Conservation (phyloP, 2,888 invertebrate species). For the Arrhopalites spinosus region DNA sequence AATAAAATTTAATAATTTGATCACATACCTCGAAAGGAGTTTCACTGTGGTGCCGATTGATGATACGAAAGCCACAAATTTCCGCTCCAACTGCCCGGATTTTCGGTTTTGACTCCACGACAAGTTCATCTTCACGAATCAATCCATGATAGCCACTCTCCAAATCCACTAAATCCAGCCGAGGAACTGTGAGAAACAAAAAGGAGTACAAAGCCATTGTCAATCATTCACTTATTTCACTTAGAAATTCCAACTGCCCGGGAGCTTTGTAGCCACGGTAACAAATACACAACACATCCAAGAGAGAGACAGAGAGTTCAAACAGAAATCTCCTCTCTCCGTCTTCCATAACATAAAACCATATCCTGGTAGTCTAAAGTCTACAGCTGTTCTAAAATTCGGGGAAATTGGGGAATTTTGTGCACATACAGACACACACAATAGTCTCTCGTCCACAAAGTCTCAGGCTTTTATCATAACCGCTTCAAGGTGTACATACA, state of each 20-base stretch:
- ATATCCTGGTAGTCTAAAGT: too few relatives aligned
- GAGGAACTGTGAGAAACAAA: constrained; percentile 55
- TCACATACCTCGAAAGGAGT: constrained; percentile 81
- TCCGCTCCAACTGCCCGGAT: constrained; percentile 79
- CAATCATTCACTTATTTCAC: constrained; percentile 24
- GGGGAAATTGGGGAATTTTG: too few relatives aligned
- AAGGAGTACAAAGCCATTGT: not conserved
- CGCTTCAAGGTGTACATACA: too few relatives aligned
- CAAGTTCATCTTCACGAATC: constrained; percentile 88
- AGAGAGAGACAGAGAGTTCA: too few relatives aligned
- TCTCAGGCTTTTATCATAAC: too few relatives aligned
- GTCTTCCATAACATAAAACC: too few relatives aligned
- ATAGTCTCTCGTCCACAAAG: too few relatives aligned
- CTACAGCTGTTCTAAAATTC: too few relatives aligned
- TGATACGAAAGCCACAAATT: constrained; percentile 86
- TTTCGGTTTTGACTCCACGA: constrained; percentile 89
- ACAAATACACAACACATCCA: not conserved
- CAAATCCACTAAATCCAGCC: constrained; percentile 76
- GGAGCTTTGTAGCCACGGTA: not conserved
- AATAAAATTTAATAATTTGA: not conserved
- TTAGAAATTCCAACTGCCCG: not conserved
- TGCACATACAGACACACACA: not conserved
- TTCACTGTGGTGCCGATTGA: constrained; percentile 90
- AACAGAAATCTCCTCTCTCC: too few relatives aligned
- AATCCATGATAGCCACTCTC: constrained; percentile 91